phyloP scores from a whole-genome alignment of 2,797 vertebrate genomes.

The Philypnodon macrostomus region DNA sequence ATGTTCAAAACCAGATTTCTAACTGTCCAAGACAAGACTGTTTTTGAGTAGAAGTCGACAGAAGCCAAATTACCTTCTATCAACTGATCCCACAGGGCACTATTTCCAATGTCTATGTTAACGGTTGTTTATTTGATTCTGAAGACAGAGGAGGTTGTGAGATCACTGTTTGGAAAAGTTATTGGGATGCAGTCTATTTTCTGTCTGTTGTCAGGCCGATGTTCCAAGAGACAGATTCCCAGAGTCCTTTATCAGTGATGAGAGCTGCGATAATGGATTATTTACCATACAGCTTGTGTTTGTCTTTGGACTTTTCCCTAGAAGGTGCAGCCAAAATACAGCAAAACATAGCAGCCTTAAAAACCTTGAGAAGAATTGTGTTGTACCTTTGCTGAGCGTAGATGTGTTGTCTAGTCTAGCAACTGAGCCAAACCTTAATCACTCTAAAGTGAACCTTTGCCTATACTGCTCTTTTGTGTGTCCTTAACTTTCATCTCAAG shows the following conservation, averaged over 20 bases:
- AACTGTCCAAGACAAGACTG: neutral
- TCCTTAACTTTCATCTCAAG: slow-evolving; percentile 73
- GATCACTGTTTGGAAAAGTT: slow-evolving; percentile 22
- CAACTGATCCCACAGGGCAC: neutral
- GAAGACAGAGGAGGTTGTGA: slow-evolving; percentile 17
- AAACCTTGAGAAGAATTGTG: slow-evolving; percentile 66
- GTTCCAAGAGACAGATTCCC: slow-evolving; percentile 25
- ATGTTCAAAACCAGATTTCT: neutral
- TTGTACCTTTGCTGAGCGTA: slow-evolving; percentile 55
- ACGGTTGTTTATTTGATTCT: slow-evolving; percentile 31
- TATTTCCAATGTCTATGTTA: slow-evolving; percentile 33
- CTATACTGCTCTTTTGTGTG: slow-evolving; percentile 56
- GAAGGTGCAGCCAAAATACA: slow-evolving; percentile 68
- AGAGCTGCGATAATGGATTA: slow-evolving; percentile 33
- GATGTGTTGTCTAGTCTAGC: slow-evolving; percentile 77
- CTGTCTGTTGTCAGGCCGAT: slow-evolving; percentile 11
- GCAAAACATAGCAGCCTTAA: slow-evolving; percentile 35
- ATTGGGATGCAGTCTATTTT: slow-evolving; percentile 22
- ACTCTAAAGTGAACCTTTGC: slow-evolving; percentile 49
- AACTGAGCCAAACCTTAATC: slow-evolving; percentile 75
- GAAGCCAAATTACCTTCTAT: neutral
- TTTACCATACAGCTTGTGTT: slow-evolving; percentile 43
- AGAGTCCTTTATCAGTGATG: slow-evolving; percentile 42
- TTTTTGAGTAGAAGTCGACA: neutral
- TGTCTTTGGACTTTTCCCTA: slow-evolving; percentile 46